These are phyloP conservation scores for Platycheirus rosarum DNA, from an alignment of 2,888 invertebrate species.

Conservation along the genomic window DNA sequence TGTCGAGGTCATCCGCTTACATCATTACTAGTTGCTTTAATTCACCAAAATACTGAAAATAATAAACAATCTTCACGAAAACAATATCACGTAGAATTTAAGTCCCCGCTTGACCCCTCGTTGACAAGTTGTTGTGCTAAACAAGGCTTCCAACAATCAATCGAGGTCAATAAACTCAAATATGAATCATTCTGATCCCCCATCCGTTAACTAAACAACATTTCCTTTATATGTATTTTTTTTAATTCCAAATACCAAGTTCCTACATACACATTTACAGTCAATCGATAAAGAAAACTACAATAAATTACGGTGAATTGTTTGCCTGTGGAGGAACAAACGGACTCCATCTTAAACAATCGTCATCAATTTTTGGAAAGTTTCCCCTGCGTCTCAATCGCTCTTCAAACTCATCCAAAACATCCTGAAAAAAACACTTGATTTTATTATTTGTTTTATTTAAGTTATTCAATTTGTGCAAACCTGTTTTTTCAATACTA, in stretches of 20 bases:
- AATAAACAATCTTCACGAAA: too few relatives aligned
- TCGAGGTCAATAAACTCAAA: too few relatives aligned
- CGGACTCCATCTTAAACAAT: constrained; percentile 94
- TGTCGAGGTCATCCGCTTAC: too few relatives aligned
- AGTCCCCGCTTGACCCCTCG: too few relatives aligned
- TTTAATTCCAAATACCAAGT: constrained; percentile 51
- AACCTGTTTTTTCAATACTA: constrained; percentile 97
- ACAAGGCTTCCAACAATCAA: too few relatives aligned
- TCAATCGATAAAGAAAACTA: constrained; percentile 13
- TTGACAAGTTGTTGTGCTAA: too few relatives aligned
- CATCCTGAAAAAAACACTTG: constrained; percentile 86
- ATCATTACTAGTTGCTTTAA: too few relatives aligned
- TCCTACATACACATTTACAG: constrained; percentile 59
- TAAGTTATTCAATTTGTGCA: constrained; percentile 76
- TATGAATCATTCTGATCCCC: too few relatives aligned
- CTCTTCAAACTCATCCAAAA: constrained; percentile 95
- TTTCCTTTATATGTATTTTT: constrained; percentile 18
- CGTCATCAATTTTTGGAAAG: constrained; percentile 93
- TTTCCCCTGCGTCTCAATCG: constrained; percentile 90
- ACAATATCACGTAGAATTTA: too few relatives aligned
- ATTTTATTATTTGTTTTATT: background rate
- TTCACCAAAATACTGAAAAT: too few relatives aligned
- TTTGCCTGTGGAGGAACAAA: constrained; percentile 85
- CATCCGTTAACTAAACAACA: background rate
- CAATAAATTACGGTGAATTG: constrained; percentile 78